These are phyloP conservation scores for Nymphalis urticae DNA, from an alignment of 2,888 invertebrate genomes.

Conservation along the genomic window DNA sequence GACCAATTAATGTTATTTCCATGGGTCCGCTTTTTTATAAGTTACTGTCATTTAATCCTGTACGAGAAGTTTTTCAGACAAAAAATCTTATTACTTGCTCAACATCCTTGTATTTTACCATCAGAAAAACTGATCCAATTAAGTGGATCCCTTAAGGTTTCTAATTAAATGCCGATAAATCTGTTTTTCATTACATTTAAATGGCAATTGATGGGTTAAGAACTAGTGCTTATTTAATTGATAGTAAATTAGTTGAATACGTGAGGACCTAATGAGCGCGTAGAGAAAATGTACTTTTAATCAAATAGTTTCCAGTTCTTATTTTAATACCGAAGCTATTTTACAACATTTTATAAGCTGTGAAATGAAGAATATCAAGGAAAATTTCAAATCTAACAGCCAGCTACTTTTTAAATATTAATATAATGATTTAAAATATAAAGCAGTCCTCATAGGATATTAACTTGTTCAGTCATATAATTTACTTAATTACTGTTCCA, in stretches of 20 bases:
- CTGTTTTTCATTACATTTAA: slow-evolving; percentile 17
- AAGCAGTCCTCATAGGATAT: no score
- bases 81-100: slow-evolving; percentile 15
- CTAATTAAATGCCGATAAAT: slow-evolving; percentile 33
- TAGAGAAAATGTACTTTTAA: not conserved
- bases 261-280: not conserved
- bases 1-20: slow-evolving; percentile 51
- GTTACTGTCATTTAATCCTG: slow-evolving; percentile 54
- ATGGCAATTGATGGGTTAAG: slow-evolving; percentile 18
- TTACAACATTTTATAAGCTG: not conserved
- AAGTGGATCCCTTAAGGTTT: slow-evolving; percentile 31
- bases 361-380: no score
- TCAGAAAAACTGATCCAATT: slow-evolving; percentile 28
- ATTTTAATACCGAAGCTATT: not conserved
- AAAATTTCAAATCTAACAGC: no score
- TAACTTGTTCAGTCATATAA: no score
- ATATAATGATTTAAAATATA: no score
- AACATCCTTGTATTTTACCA: slow-evolving; percentile 24
- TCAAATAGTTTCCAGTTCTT: not conserved
- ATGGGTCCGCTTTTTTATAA: slow-evolving; percentile 50
- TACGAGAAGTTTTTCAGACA: slow-evolving; percentile 42
- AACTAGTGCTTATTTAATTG: slow-evolving; percentile 23
- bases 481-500: no score
- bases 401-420: no score
- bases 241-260: slow-evolving; percentile 22